These are phyloP conservation scores for Cyanoliseus patagonus DNA, from an alignment of 2,113 vertebrate species.

Conservation along the genomic window DNA sequence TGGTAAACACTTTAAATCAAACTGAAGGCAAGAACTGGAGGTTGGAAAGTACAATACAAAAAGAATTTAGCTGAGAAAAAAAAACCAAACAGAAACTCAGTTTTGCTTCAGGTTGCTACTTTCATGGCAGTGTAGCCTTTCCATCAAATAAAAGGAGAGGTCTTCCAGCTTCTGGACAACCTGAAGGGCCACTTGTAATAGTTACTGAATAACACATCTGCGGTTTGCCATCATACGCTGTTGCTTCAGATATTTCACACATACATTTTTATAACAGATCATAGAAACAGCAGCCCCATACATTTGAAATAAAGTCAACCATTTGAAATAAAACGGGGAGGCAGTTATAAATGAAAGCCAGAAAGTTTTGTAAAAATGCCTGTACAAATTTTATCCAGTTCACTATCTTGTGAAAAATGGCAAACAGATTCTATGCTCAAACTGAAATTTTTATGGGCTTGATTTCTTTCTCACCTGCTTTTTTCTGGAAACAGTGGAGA, in stretches of 20 bases:
- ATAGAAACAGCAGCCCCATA: not conserved
- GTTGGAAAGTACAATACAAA: not conserved
- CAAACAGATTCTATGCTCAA: not conserved
- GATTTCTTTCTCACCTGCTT: not conserved
- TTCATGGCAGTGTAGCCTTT: not conserved
- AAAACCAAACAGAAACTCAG: not conserved
- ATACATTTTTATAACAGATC: not conserved
- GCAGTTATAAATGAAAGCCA: not conserved
- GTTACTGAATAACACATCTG: not conserved
- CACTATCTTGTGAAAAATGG: not conserved
- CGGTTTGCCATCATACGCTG: not conserved
- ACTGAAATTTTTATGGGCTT: not conserved
- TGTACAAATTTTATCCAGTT: not conserved
- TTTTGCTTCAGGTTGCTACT: not conserved
- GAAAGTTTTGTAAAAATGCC: not conserved
- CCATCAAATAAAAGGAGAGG: not conserved
- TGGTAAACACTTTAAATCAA: not conserved
- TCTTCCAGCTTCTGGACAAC: not conserved
- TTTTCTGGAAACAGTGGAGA: not conserved
- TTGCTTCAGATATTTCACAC: not conserved
- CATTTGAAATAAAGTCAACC: not conserved
- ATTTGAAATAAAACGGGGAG: not conserved
- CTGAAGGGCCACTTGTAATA: not conserved
- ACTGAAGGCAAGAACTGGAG: not conserved
- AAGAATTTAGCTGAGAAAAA: not conserved